Percentiles rank a stretch among this genome's conserved stretches.
Conservation (phyloP, 2,888 invertebrate genomes). For the Andrena bucephala region DNA sequence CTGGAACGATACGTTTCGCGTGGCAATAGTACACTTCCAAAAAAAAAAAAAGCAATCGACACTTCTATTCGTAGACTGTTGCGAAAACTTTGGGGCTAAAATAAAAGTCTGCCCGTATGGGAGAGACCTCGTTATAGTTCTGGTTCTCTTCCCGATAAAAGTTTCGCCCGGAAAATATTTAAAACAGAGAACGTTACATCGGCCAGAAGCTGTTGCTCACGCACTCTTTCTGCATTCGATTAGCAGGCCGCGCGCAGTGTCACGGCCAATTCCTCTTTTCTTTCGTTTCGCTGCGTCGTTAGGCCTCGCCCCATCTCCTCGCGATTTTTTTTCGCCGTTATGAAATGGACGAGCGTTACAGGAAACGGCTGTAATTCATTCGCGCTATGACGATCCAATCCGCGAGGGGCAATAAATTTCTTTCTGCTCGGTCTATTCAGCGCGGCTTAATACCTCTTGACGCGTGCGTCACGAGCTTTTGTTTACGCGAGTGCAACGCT, state of each 20-base stretch:
- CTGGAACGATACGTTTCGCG: constrained; percentile 13
- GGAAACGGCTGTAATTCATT: constrained; percentile 30
- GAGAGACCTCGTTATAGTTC: no score
- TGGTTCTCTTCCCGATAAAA: background rate
- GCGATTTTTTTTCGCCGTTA: background rate
- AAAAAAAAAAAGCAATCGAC: background rate
- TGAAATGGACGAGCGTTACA: background rate
- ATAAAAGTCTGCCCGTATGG: background rate
- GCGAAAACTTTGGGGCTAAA: background rate
- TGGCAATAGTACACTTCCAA: background rate
- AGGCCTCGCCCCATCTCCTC: background rate
- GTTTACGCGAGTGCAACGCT: constrained; percentile 14
- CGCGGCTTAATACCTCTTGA: background rate
- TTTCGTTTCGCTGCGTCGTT: background rate
- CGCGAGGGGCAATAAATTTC: constrained; percentile 28
- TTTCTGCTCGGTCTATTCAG: background rate
- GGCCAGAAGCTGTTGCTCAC: constrained; percentile 24
- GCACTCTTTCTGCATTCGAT: constrained; percentile 41
- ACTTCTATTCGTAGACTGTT: background rate
- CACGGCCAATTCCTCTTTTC: constrained; percentile 30
- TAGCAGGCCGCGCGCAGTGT: constrained; percentile 24
- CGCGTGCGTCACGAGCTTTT: background rate
- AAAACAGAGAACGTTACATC: constrained; percentile 17
- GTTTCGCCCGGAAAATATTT: constrained; percentile 5
- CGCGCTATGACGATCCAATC: constrained; percentile 8